These are phyloP conservation scores for Grantiella picta DNA, from an alignment of 2,113 vertebrate genomes.

Conservation along the genomic window DNA sequence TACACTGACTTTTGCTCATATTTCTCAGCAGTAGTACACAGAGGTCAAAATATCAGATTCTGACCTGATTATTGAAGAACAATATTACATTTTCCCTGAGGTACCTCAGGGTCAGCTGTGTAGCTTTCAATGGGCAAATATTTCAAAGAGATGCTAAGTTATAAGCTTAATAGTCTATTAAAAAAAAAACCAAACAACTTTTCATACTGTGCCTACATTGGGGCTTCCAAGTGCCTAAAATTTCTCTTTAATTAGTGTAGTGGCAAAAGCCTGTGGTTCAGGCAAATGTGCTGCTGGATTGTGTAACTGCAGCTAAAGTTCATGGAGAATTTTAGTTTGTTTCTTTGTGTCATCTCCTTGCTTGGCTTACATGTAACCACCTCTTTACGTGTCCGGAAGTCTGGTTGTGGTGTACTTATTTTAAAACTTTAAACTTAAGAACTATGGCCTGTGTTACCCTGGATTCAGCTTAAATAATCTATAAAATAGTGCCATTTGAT, in stretches of 20 bases:
- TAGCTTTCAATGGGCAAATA: background rate
- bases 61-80: background rate
- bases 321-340: background rate
- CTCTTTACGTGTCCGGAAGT: background rate
- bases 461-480: background rate
- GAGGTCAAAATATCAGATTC: background rate
- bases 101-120: background rate
- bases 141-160: background rate
- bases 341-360: background rate
- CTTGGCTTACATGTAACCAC: background rate
- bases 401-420: background rate
- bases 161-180: background rate
- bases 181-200: background rate
- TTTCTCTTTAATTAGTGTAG: background rate
- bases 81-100: background rate
- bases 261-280: background rate
- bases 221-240: background rate
- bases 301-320: background rate
- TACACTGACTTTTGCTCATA: background rate
- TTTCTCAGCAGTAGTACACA: background rate
- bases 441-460: background rate
- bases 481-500: background rate
- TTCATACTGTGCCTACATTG: background rate
- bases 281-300: background rate
- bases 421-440: background rate